Base-by-base conservation (phyloP, 2,797 vertebrate species). In the Pangasius sanitwongsei region DNA sequence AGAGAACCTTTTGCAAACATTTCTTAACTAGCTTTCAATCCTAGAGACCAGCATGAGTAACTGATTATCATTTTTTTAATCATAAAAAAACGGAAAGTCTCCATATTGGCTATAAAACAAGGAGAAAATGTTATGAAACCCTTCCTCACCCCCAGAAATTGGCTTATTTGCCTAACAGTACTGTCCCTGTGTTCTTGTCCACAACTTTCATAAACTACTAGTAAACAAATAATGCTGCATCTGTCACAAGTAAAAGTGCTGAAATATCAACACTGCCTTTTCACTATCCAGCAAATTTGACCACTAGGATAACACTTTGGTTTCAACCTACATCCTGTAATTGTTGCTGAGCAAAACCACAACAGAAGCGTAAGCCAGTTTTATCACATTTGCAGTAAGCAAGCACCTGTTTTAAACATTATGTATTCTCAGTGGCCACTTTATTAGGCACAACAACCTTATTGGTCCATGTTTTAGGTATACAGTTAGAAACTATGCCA, bases 221-320 rank as follows among this genome's bases (percentile, higher is more conserved):
- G 6, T 13, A 78, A 75, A 86, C 70, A 48, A 65, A 48, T n/a
- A 82, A 63, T 83, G 81, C 81, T 44, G 59, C 6, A n/a, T 83
- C 59, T 4, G 13, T 83, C 37, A 63, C 34, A 83, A 61, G 61
- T 48, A 65, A 50, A 83, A 83, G 12, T 67, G 82, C 82, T 31
- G 61, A 83, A 48, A 83, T 65, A n/a, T 65, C 61, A 83, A 18
- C 41, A 65, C 4, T 65, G 78, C 15, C 37, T 65, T 63, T 83
- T 48, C 13, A 50, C 41, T 61, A 37, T 25, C 80, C 25, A 5
- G 65, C n/a, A 70, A 25, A 13, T 55, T 23, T 55, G 48, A 34
- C 65, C 11, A 8, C 37, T 4, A 4, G 25, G 5, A 63, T 6
- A 83, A 44, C 57, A 44, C 16, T 53, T 59, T 69, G 9, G 63